A percentile compares a stretch with the other conserved stretches of the same genome.
Evolutionary conservation across 2,113 vertebrate genomes (phyloP).

Genomic region (Promerops cafer): DNA sequence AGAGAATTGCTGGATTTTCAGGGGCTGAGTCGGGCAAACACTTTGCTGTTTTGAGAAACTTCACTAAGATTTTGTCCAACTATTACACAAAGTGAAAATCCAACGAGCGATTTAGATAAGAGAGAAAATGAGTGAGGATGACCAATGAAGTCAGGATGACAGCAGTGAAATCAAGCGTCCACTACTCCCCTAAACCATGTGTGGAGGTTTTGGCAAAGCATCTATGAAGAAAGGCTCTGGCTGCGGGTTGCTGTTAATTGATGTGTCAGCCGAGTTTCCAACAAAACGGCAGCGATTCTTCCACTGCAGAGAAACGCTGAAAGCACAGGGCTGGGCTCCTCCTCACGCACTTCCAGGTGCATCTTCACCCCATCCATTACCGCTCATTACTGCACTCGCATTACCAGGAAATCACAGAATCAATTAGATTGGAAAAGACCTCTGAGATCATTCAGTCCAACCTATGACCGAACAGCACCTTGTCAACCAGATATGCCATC

Average conservation of each 20-base stretch:
- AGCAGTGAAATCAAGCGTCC: not conserved
- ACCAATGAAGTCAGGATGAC: not conserved
- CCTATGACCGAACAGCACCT: not conserved
- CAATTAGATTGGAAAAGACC: not conserved
- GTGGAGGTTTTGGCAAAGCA: not conserved
- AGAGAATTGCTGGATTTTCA: not conserved
- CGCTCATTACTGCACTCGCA: not conserved
- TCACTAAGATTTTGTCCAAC: not conserved
- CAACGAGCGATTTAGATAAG: rapidly evolving
- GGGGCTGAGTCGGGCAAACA: not conserved
- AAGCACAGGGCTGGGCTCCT: not conserved
- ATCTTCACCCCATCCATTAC: not conserved
- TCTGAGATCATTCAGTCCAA: not conserved
- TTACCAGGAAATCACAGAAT: not conserved
- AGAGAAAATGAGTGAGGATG: not conserved
- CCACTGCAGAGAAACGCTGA: rapidly evolving
- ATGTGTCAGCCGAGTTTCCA: not conserved
- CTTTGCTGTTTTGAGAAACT: not conserved
- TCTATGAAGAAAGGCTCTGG: not conserved
- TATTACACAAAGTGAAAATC: not conserved
- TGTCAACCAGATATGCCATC: not conserved
- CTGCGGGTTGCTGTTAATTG: not conserved
- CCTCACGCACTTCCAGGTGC: not conserved
- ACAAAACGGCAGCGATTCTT: not conserved
- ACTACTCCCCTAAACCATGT: not conserved